phyloP scores from a whole-genome alignment of 2,888 invertebrate genomes.

The Trachelus iudaicus region DNA sequence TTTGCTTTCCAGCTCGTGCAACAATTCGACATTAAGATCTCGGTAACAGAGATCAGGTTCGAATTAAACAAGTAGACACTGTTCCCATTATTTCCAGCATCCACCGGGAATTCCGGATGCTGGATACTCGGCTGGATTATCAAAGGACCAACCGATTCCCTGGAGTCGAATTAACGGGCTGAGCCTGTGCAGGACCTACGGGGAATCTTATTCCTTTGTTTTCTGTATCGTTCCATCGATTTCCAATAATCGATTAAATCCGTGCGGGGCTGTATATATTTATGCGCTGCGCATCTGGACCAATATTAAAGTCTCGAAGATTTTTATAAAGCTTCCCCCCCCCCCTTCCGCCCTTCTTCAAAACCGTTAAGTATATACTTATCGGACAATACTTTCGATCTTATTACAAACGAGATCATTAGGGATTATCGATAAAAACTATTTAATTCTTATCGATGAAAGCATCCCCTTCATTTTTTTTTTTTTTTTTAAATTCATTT shows the following conservation, averaged over 20 bases:
- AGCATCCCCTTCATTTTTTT: too few species aligned
- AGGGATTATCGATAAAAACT: not conserved
- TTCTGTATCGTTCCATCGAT: not conserved
- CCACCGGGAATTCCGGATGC: not conserved
- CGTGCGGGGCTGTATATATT: not conserved
- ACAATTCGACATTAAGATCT: not conserved
- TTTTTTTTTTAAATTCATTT: not conserved
- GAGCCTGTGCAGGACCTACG: not conserved
- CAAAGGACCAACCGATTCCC: not conserved
- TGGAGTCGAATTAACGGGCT: not conserved
- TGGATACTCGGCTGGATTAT: not conserved
- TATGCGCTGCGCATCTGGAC: not conserved
- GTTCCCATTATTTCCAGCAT: not conserved
- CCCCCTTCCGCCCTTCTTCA: not conserved
- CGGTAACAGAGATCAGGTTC: not conserved
- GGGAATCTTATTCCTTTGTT: not conserved
- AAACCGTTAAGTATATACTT: not conserved
- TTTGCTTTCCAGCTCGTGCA: not conserved
- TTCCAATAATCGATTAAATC: not conserved
- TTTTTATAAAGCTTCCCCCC: not conserved
- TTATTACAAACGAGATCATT: not conserved
- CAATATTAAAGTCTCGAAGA: not conserved
- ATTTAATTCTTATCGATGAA: too few species aligned
- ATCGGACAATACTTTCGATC: not conserved
- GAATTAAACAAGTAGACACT: not conserved